Conservation (phyloP, 2,888 invertebrate genomes). For the Notodonta dromedarius region DNA sequence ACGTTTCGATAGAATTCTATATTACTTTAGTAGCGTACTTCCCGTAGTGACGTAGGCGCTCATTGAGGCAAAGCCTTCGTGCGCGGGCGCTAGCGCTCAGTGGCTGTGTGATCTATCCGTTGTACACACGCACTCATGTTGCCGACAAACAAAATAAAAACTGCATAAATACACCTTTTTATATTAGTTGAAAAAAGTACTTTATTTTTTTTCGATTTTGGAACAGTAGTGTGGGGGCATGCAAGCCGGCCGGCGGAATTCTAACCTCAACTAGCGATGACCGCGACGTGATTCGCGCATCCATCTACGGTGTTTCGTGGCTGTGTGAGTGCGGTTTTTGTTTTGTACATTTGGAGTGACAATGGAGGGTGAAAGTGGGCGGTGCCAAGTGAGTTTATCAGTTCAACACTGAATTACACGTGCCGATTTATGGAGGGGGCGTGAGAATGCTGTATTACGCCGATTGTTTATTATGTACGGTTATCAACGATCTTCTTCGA, state of each 20-base stretch:
- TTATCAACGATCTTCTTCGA: constrained; percentile 3
- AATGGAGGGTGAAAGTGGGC: constrained; percentile 62
- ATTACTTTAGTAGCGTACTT: constrained; percentile 76
- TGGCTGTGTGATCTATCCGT: constrained; percentile 79
- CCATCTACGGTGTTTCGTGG: constrained; percentile 58
- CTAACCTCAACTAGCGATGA: constrained; percentile 62
- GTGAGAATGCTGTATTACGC: constrained; percentile 18
- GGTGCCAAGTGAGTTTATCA: constrained; percentile 66
- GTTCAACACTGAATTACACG: constrained; percentile 19
- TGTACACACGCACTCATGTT: constrained; percentile 77
- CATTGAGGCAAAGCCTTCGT: constrained; percentile 73
- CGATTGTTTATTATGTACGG: constrained; percentile 8
- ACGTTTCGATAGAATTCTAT: constrained; percentile 66
- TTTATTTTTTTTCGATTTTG: constrained; percentile 1
- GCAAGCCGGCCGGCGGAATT: constrained; percentile 54
- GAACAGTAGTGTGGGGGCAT: constrained; percentile 5
- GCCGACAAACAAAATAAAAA: constrained; percentile 43
- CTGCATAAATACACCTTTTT: constrained; percentile 9
- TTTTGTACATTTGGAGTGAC: constrained; percentile 57
- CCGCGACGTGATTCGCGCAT: constrained; percentile 58
- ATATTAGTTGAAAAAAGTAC: constrained; percentile 1
- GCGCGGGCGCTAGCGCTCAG: constrained; percentile 72
- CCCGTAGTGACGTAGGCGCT: constrained; percentile 77
- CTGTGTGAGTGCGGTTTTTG: constrained; percentile 76
- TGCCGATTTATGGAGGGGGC: constrained; percentile 7